Conservation (phyloP, 2,797 vertebrate species). For the Coilia nasus region DNA sequence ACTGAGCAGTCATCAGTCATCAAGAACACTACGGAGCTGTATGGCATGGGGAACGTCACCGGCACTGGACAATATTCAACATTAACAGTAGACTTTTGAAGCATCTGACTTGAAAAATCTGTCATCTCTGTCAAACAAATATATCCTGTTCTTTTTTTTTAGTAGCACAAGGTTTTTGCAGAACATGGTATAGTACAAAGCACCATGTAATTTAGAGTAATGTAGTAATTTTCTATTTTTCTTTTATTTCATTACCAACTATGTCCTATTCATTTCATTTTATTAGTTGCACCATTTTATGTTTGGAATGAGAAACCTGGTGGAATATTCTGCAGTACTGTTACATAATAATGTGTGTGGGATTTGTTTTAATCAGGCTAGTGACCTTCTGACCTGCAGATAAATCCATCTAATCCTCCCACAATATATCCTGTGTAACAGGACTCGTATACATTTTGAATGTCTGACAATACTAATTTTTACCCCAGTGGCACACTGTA, state of each 20-base stretch:
- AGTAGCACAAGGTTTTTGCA: no score
- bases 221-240: no score
- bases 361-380: conserved; percentile 41
- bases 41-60: no score
- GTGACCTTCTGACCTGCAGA: conserved; percentile 32
- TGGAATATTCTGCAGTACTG: conserved; percentile 2
- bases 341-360: conserved; percentile 34
- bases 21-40: no score
- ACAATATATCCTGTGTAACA: neutral
- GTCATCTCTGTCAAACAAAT: no score
- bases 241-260: neutral
- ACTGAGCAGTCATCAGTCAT: no score
- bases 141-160: no score
- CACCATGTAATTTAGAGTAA: no score
- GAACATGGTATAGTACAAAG: no score
- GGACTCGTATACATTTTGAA: neutral
- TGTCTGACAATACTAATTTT: neutral
- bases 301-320: neutral
- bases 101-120: no score
- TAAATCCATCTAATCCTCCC: conserved; percentile 39
- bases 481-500: neutral
- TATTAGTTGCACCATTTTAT: neutral
- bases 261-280: neutral
- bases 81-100: no score
- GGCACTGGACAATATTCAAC: no score